Conservation (phyloP, 2,888 invertebrate genomes). For the Mimachlamys varia region DNA sequence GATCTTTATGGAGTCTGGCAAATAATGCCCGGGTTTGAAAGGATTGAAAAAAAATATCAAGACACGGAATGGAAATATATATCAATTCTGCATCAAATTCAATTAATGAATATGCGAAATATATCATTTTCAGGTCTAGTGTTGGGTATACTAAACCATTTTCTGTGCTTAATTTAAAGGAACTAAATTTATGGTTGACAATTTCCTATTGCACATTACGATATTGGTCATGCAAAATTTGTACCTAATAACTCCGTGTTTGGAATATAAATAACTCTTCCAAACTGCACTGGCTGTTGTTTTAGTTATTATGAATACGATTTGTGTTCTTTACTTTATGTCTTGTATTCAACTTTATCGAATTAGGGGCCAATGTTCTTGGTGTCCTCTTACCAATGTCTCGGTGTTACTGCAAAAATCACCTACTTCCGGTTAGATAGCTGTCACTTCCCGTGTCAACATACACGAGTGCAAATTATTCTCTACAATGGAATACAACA, state of each 20-base stretch:
- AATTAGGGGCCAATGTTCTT: not conserved
- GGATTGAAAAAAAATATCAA: not conserved
- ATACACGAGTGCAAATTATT: constrained; percentile 33
- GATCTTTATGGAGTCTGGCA: not conserved
- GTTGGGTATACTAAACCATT: too few relatives aligned
- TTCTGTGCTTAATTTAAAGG: not conserved
- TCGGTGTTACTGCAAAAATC: not conserved
- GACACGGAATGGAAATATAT: too few relatives aligned
- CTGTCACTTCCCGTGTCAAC: constrained; percentile 33
- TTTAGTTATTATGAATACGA: not conserved
- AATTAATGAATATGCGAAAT: too few relatives aligned
- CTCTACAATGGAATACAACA: not conserved
- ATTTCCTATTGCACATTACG: not conserved
- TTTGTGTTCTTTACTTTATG: not conserved
- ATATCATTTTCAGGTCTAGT: too few relatives aligned
- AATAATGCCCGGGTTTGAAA: not conserved
- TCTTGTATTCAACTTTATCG: constrained; percentile 7
- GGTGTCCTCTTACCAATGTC: not conserved
- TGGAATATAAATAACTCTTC: not conserved
- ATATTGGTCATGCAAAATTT: not conserved
- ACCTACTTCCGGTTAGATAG: not conserved
- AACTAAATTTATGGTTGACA: not conserved
- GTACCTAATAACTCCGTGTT: not conserved
- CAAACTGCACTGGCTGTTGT: not conserved
- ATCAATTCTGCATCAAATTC: not conserved